Conservation (phyloP, 64 coral and sea anemone species). For the Montipora sp. region DNA sequence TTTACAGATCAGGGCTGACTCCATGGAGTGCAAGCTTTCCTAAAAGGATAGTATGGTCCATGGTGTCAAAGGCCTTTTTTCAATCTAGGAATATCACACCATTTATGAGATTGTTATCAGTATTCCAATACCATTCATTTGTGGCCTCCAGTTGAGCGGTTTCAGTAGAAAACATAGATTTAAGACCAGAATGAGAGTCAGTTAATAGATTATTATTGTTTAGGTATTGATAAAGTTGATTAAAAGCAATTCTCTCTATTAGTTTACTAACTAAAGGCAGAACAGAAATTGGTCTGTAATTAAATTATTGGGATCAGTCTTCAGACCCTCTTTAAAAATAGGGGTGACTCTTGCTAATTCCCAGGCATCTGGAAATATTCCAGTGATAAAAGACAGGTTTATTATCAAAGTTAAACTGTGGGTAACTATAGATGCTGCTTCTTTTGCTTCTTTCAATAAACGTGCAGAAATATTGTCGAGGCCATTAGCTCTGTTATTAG, state of each 20-base stretch:
- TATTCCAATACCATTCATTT: no score
- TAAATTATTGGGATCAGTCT: not conserved
- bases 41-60: constrained; percentile 7
- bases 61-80: constrained; percentile 31
- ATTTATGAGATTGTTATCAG: no score
- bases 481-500: not conserved
- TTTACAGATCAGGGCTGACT: not conserved
- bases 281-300: constrained; percentile 1
- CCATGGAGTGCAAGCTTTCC: not conserved
- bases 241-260: not conserved
- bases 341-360: not conserved
- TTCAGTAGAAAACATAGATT: no score
- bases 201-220: no score
- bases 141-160: no score
- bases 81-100: no score
- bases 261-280: constrained; percentile 7
- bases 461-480: not conserved
- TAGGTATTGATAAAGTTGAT: no score
- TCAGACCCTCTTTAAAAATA: not conserved
- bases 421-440: not conserved
- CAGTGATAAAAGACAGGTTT: not conserved
- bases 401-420: not conserved
- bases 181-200: no score
- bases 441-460: no score
- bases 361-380: not conserved